Conservation (phyloP, 2,888 invertebrate species). For the Penaeus monodon region DNA sequence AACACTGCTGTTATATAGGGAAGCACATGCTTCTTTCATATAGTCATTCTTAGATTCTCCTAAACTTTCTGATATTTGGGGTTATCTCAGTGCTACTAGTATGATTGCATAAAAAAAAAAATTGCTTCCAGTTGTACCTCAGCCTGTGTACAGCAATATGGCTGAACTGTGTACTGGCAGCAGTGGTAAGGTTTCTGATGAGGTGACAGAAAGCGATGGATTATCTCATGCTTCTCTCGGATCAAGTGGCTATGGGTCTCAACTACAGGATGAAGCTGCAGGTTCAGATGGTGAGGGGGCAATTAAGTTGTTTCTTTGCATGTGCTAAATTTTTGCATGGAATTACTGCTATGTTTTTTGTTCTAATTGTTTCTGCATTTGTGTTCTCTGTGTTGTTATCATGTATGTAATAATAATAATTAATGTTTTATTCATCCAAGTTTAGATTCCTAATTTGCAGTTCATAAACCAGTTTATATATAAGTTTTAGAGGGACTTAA, state of each 20-base stretch:
- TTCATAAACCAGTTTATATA: no score
- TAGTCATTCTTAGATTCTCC: neutral
- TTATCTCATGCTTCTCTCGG: conserved; percentile 45
- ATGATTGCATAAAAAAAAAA: no score
- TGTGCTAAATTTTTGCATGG: neutral
- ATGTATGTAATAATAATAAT: no score
- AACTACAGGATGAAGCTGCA: conserved; percentile 41
- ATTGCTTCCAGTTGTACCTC: conserved; percentile 71
- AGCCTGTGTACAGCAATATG: conserved; percentile 92
- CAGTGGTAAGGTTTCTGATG: conserved; percentile 22
- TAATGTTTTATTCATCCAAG: no score
- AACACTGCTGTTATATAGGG: no score
- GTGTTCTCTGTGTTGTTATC: no score
- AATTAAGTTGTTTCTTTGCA: conserved; percentile 6
- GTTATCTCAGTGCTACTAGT: neutral
- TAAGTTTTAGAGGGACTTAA: no score
- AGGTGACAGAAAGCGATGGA: conserved; percentile 38
- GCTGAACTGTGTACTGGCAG: conserved; percentile 76
- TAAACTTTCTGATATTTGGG: neutral
- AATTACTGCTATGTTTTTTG: neutral
- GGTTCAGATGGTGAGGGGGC: conserved; percentile 28
- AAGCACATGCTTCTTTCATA: no score
- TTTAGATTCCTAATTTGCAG: no score
- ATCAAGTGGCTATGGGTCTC: conserved; percentile 56
- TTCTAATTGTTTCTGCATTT: neutral